Conservation (phyloP, 2,113 vertebrate genomes). For the Capra hircus region DNA sequence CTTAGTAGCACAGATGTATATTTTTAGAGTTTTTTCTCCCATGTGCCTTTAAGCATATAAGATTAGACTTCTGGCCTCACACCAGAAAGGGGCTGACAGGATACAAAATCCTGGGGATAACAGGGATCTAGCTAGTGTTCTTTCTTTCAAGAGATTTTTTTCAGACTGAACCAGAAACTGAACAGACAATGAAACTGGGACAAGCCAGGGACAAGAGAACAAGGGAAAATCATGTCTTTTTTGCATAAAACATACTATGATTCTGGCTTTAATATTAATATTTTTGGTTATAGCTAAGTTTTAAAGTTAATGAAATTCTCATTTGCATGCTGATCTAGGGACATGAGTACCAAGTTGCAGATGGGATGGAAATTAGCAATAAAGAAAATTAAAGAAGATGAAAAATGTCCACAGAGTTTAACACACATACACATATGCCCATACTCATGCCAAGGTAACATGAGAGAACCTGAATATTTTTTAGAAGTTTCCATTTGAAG, state of each 20-base stretch:
- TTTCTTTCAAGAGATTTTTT: not conserved
- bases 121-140: not conserved
- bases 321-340: constrained; percentile 57
- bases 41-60: constrained; percentile 22
- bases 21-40: not conserved
- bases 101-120: constrained; percentile 25
- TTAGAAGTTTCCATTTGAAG: constrained; percentile 1
- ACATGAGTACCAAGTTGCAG: constrained; percentile 38
- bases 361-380: constrained; percentile 29
- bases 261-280: constrained; percentile 68
- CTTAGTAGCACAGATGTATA: not conserved
- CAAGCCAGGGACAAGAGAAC: constrained; percentile 55
- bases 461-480: not conserved
- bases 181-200: constrained; percentile 63
- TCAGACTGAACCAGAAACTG: not conserved
- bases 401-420: not conserved
- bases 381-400: constrained; percentile 50
- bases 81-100: not conserved
- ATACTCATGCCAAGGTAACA: not conserved
- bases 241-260: constrained; percentile 64
- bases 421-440: not conserved
- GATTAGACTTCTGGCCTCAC: constrained; percentile 12
- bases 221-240: constrained; percentile 47
- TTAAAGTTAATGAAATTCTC: constrained; percentile 76
- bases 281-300: constrained; percentile 56